phyloP scores from a whole-genome alignment of 92 coral and sea anemone species.

The Actinernus sp. region DNA sequence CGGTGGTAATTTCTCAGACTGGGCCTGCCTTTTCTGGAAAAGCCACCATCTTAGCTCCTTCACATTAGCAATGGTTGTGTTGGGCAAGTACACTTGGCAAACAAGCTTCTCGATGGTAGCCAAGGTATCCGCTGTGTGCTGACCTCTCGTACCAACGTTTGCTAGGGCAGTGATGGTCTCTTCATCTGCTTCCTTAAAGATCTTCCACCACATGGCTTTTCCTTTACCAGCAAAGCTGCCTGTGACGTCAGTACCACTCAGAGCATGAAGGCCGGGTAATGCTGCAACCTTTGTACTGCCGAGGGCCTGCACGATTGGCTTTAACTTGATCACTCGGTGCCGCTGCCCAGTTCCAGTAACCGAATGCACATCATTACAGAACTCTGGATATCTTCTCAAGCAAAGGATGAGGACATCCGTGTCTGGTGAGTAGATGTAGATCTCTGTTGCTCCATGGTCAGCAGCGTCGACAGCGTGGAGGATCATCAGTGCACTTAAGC shows the following conservation, averaged over 20 bases:
- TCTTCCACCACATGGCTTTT: constrained; percentile 21
- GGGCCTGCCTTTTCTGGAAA: constrained; percentile 39
- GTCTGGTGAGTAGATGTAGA: constrained; percentile 50
- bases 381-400: constrained; percentile 32
- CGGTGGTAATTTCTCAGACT: constrained; percentile 39
- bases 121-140: background rate
- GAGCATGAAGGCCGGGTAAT: constrained; percentile 31
- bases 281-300: constrained; percentile 27
- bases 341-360: constrained; percentile 18
- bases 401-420: constrained; percentile 31
- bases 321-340: constrained; percentile 18
- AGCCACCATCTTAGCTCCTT: constrained; percentile 42
- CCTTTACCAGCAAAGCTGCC: constrained; percentile 8
- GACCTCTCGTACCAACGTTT: constrained; percentile 14
- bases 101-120: constrained; percentile 32
- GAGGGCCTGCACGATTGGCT: constrained; percentile 16
- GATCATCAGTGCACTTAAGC: no score
- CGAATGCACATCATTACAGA: constrained; percentile 14
- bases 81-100: constrained; percentile 35
- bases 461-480: constrained; percentile 70
- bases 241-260: constrained; percentile 6
- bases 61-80: background rate
- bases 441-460: constrained; percentile 39
- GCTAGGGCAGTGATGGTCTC: constrained; percentile 23
- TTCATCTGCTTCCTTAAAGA: constrained; percentile 7